Conservation (phyloP, 2,113 vertebrate species). For the Laticauda laticaudata region DNA sequence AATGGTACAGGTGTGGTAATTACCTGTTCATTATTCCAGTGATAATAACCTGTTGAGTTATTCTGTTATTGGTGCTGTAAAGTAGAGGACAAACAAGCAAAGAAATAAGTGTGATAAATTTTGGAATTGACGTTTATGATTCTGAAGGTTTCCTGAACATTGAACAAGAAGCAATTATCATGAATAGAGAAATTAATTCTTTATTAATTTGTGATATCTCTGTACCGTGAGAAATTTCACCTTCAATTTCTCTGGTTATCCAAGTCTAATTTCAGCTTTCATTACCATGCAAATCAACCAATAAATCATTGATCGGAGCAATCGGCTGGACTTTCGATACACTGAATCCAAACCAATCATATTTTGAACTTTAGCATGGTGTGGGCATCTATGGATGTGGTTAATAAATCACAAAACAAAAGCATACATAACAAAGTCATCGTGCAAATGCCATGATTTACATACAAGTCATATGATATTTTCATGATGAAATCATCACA, state of each 20-base stretch:
- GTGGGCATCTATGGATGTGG: background rate
- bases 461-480: background rate
- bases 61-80: background rate
- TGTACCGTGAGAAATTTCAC: background rate
- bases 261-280: background rate
- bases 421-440: background rate
- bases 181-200: background rate
- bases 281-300: background rate
- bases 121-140: background rate
- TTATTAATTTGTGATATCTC: background rate
- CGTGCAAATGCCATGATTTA: background rate
- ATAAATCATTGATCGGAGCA: background rate
- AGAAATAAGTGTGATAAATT: background rate
- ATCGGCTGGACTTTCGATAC: background rate
- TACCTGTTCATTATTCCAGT: too few species aligned
- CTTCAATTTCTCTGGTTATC: background rate
- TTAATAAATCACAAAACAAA: background rate
- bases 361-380: background rate
- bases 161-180: background rate
- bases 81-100: background rate
- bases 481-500: background rate
- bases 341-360: background rate
- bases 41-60: too few species aligned
- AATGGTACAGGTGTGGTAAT: background rate
- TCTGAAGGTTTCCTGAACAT: background rate